Percentiles rank a stretch among this genome's conserved stretches.
These are phyloP conservation scores for human (Homo sapiens) DNA, from an alignment of 2,113 vertebrate genomes.

Conservation along the genomic window DNA sequence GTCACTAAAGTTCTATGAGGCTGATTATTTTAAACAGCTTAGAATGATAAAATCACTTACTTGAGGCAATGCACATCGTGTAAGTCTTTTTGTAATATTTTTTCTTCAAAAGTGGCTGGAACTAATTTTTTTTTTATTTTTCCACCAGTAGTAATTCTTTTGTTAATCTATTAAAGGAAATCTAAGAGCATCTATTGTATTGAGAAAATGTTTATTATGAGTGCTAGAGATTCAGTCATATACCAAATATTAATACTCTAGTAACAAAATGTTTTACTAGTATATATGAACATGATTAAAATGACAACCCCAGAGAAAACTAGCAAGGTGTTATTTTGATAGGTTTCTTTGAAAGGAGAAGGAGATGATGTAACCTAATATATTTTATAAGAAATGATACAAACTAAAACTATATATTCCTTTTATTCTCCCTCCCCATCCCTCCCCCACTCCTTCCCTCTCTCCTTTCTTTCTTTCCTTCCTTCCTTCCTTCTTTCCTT, in stretches of 20 bases:
- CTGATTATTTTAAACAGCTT: constrained; percentile 82
- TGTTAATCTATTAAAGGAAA: constrained; percentile 6
- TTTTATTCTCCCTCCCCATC: rapidly evolving
- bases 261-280: constrained; percentile 27
- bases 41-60: constrained; percentile 76
- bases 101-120: constrained; percentile 68
- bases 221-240: neutral
- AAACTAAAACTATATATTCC: neutral
- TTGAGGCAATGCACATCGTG: constrained; percentile 67
- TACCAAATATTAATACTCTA: neutral
- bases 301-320: neutral
- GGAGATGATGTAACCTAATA: neutral
- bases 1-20: constrained; percentile 82
- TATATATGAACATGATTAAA: neutral
- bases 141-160: constrained; percentile 65
- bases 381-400: constrained; percentile 12
- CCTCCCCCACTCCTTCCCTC: too few relatives aligned
- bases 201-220: neutral
- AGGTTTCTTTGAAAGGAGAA: neutral
- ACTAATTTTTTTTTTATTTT: constrained; percentile 49
- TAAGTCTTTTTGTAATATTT: constrained; percentile 71
- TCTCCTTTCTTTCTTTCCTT: too few relatives aligned
- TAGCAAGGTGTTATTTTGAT: neutral
- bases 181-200: constrained; percentile 54
- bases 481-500: too few relatives aligned